Percentiles rank a stretch among this genome's conserved stretches.
Evolutionary conservation across 2,888 invertebrate species (phyloP).

Genomic region (Dicyrtoma fusca): DNA sequence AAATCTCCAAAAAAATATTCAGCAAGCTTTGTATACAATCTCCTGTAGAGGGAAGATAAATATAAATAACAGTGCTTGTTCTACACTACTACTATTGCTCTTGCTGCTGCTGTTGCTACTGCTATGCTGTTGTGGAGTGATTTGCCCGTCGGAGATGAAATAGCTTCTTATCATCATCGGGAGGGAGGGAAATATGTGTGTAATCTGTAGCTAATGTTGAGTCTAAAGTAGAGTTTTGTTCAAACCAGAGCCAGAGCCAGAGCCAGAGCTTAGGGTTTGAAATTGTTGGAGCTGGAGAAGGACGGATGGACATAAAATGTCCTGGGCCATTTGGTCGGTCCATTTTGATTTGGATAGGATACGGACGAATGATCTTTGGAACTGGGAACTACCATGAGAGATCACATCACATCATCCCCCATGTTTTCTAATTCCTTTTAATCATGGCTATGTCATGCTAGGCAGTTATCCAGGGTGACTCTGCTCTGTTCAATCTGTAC

Average conservation of each 20-base stretch:
- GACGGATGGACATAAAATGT: slow-evolving; percentile 34
- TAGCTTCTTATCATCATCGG: slow-evolving; percentile 15
- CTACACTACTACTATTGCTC: too few relatives aligned
- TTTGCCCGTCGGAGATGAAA: not conserved
- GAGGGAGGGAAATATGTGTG: not conserved
- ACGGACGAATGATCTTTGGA: slow-evolving; percentile 24
- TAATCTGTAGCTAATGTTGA: not conserved
- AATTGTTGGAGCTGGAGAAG: slow-evolving; percentile 1
- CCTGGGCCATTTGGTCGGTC: slow-evolving; percentile 35
- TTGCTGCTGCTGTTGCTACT: too few relatives aligned
- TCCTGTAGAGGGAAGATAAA: too few relatives aligned
- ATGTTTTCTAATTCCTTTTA: slow-evolving; percentile 51
- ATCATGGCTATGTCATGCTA: slow-evolving; percentile 27
- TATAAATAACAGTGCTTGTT: too few relatives aligned
- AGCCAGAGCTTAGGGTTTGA: slow-evolving; percentile 1
- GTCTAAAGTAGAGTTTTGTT: not conserved
- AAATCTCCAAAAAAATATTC: too few relatives aligned
- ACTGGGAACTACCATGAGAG: not conserved
- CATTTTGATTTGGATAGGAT: slow-evolving; percentile 35
- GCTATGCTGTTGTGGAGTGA: too few relatives aligned
- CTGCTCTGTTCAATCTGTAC: not conserved
- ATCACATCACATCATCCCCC: slow-evolving; percentile 49
- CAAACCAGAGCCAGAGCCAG: not conserved
- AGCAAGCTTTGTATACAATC: too few relatives aligned
- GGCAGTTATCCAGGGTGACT: not conserved